phyloP scores from a whole-genome alignment of 2,113 vertebrate genomes.

The Mirounga angustirostris region DNA sequence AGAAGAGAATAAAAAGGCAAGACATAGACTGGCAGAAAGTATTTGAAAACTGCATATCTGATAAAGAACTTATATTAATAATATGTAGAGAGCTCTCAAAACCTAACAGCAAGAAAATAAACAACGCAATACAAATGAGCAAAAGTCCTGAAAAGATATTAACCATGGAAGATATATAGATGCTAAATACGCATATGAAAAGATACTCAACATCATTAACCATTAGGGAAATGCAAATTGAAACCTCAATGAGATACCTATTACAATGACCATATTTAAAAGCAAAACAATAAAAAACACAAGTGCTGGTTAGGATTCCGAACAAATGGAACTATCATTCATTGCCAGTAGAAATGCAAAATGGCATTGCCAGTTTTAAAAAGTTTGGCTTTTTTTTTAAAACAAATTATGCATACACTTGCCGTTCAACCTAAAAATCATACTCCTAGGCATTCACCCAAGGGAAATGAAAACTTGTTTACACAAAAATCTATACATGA shows the following conservation, averaged over 20 bases:
- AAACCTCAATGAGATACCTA: not conserved
- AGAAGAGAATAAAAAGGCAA: not conserved
- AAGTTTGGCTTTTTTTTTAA: not conserved
- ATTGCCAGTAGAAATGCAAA: not conserved
- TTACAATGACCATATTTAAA: not conserved
- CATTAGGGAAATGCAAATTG: not conserved
- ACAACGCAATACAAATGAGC: not conserved
- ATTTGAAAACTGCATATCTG: not conserved
- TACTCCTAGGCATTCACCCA: not conserved
- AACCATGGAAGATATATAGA: not conserved
- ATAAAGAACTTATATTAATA: not conserved
- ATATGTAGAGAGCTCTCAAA: not conserved
- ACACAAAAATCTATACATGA: not conserved
- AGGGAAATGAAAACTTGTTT: slow-evolving; percentile 17
- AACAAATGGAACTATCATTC: not conserved
- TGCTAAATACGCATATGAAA: not conserved
- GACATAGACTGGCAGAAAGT: not conserved
- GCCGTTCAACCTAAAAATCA: not conserved
- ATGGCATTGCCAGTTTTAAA: not conserved
- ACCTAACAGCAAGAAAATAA: not conserved
- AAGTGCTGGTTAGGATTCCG: not conserved
- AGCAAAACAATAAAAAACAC: not conserved
- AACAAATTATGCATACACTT: not conserved
- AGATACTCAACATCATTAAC: not conserved
- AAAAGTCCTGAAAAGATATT: not conserved